Base-by-base conservation (phyloP, 2,113 vertebrate genomes). In the Suricata suricatta region DNA sequence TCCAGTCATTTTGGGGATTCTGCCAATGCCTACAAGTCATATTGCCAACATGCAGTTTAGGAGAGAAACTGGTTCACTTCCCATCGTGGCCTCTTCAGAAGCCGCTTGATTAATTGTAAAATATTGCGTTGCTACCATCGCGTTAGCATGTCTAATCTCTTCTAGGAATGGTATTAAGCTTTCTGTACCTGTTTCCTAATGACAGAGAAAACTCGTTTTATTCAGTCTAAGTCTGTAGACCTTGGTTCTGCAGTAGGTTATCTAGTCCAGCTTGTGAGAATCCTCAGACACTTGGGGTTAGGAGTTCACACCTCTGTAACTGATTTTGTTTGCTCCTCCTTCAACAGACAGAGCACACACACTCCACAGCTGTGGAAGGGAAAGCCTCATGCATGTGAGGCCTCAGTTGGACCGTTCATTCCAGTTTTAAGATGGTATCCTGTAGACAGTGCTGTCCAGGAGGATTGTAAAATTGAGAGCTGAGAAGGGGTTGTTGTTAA, bases 11-110 rank as follows among this genome's bases (percentile, higher is more conserved):
- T 94, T 91, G 41, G 82, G 21, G 14, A 29, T 82, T 88, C 87
- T 80, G 21, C 41, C 93, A 97, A 91, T 93, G 12, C n/a, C 83
- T 93, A 29, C 19, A 95, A 72, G 25, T 69, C 88, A 54, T 88
- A 47, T 60, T 88, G 27, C 38, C n/a, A 60, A 44, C 52, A 72
- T 71, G 21, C 8, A 64, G 31, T 71, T 88, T 88, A 60, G 54
- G 63, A 84, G 29, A 88, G 54, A 95, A 91, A 60, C 14, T 10
- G n/a, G 13, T 64, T 93, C 83, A 80, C 23, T 80, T 88, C 19
- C 31, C 57, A 7, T 23, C 2, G 33, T 47, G 47, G 44, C 63
- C 33, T 88, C 66, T 71, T 96, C 31, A 44, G 88, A 85, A 66
- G 29, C n/a, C 31, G 89, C n/a, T 3, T 38, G 79, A 79, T 90